Evolutionary conservation across 2,888 invertebrate species (phyloP), one percentile per base, ranked within the genome.

Genomic region (Harpalus rufipes): DNA sequence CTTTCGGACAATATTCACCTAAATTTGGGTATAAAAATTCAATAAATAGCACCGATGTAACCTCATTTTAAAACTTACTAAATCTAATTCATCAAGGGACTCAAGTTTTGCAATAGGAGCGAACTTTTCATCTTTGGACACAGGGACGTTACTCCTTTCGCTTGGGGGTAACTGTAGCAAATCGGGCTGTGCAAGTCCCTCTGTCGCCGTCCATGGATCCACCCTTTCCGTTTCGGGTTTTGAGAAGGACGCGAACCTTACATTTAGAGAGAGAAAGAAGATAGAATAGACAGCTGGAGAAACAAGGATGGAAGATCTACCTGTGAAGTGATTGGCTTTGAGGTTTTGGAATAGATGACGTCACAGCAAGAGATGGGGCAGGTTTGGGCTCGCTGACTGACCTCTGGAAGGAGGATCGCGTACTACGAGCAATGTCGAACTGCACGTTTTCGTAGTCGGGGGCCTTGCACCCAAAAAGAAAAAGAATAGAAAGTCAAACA

Each of bases 91-190:
- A 89, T 94, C 94, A 88, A 94, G 90, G 63, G 94, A 94, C 89
- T 94, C 94, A 88, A 94, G 91, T 89, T 94, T 93, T 83, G 94
- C 94, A 87, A 94, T 94, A 59, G 94, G 94, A 86, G 94, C 94
- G 63, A 88, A 88, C 87, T 89, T 90, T 84, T 91, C 91, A 76
- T 90, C 90, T 85, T 88, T 88, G 21, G 39, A 32, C 5, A 10
- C 16, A 10, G 79, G 80, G 68, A 79, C 84, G 74, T 78, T 41
- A 14, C 65, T 74, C 18, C 61, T 32, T n/a, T 58, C 16, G 58
- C 41, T 32, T 7, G 76, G 81, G 44, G 68, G 83, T 72, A 84
- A 51, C 72, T 72, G 58, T 10, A 51, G 82, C 58, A 81, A 39
- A 21, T 72, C 65, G 8, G 65, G 56, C 82, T 89, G 89, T 56